Percentiles rank a stretch among this genome's conserved stretches.
Evolutionary conservation across 2,797 vertebrate genomes (phyloP).

Genomic region (Sparus aurata): DNA sequence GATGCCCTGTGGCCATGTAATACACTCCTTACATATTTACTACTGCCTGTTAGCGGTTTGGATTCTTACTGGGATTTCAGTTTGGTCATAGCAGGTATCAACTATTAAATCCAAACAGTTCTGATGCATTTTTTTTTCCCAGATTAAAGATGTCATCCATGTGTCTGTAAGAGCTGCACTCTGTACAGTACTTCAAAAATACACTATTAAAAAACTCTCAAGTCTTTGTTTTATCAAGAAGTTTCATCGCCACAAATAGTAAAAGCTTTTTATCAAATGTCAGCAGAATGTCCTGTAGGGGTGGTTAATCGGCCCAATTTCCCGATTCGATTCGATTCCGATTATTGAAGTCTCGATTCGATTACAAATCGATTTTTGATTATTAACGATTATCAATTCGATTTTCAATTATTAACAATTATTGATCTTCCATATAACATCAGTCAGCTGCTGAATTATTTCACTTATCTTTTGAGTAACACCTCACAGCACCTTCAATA

Average conservation of each 20-base stretch:
- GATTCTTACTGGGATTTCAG: conserved; percentile 15
- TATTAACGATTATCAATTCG: no score
- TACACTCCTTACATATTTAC: conserved; percentile 19
- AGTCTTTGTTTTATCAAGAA: conserved; percentile 11
- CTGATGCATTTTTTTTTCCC: conserved; percentile 13
- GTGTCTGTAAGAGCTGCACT: conserved; percentile 18
- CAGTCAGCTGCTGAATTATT: no score
- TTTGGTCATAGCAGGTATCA: conserved; percentile 6
- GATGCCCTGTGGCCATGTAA: conserved; percentile 4
- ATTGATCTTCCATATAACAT: no score
- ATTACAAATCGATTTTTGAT: no score
- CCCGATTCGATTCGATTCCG: no score
- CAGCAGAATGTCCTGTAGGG: no score
- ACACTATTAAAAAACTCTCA: conserved; percentile 2
- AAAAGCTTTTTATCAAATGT: background rate
- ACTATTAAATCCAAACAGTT: conserved; percentile 9
- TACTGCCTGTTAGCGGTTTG: conserved; percentile 30
- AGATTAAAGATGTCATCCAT: conserved; percentile 8
- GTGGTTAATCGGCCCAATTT: no score
- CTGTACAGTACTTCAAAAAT: conserved; percentile 16
- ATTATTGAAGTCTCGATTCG: no score
- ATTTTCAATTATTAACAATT: no score
- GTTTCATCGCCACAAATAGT: background rate
- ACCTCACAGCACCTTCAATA: no score
- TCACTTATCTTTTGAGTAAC: no score